These are phyloP conservation scores for Chauna torquata DNA, from an alignment of 2,113 vertebrate species.

Conservation along the genomic window DNA sequence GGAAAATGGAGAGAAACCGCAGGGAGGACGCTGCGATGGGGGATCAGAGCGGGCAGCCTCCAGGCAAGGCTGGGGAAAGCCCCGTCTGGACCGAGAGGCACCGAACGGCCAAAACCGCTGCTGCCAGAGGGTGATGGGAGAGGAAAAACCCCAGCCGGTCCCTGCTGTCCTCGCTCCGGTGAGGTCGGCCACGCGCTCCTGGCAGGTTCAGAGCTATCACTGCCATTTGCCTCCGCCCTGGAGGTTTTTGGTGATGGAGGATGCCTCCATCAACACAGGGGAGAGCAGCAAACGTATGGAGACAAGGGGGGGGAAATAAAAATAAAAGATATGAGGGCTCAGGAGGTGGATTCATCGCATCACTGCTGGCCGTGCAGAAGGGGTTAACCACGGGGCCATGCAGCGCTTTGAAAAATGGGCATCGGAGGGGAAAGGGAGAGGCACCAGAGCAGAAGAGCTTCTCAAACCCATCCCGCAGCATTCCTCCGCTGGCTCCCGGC, in stretches of 20 bases:
- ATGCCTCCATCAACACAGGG: neutral
- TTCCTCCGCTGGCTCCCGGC: rapidly evolving
- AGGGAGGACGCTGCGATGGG: neutral
- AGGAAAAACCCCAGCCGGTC: neutral
- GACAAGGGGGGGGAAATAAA: neutral
- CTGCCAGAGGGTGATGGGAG: neutral
- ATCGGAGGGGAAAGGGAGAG: neutral
- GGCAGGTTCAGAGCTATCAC: neutral
- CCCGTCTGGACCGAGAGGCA: neutral
- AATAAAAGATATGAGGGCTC: neutral
- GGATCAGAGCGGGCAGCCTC: neutral
- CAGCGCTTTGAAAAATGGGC: neutral
- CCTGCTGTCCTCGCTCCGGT: neutral
- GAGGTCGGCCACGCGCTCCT: neutral
- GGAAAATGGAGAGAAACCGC: neutral
- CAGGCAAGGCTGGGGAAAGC: neutral
- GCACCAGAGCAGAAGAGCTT: neutral
- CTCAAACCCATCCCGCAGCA: neutral
- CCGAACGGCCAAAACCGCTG: rapidly evolving
- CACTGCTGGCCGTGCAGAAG: neutral
- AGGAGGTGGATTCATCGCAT: neutral
- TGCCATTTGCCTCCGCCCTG: neutral
- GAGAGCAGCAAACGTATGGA: neutral
- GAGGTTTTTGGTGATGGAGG: neutral
- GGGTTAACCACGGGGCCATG: neutral